Base-by-base conservation (phyloP, 1,140 invertebrate genomes). In the Limonius californicus region DNA sequence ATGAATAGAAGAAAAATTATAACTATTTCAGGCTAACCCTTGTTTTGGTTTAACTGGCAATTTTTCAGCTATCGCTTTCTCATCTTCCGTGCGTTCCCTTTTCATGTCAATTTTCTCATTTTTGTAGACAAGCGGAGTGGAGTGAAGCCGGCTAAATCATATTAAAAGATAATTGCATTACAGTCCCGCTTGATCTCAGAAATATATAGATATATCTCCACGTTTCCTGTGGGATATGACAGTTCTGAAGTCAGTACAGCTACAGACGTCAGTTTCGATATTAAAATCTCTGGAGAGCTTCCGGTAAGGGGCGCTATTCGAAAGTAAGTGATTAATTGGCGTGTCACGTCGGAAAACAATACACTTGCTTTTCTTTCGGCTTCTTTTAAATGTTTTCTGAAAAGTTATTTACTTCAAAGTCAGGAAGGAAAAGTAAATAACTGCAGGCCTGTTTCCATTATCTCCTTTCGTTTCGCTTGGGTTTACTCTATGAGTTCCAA, bases 111-210 rank as follows among this genome's bases (percentile, higher is more conserved):
- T 62, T 62, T 62, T 58, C 61, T 58, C 61, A 45, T 57, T 32
- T 54, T 54, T 53, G 39, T 18, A 35, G 27, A 45, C 47, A 20
- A 39, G 16, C 4, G 35, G 30, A 54, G 50, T 54, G 35, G 15
- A 21, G 54, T 42, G 43, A 57, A 57, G 57, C 55, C 45, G 18
- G 61, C 45, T 63, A 63, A 63, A 63, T 63, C 56, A 63, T 59
- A 63, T 63, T 63, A 63, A 63, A 58, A 62, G 61, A 63, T 63
- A 63, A 63, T 63, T 63, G 56, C 56, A 63, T 63, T 63, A 63
- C 30, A 42, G 56, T 58, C 61, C 61, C 61, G 30, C 39, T 42
- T 62, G 61, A 62, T 62, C 61, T 62, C 19, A 57, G 61, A 57
- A 62, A 62, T 62, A 62, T 57, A 57, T 50, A 62, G 55, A 62